A percentile compares a stretch with the other conserved stretches of the same genome.
phyloP scores from a whole-genome alignment of 92 coral and sea anemone species.

The Epizoanthus illoricatus region DNA sequence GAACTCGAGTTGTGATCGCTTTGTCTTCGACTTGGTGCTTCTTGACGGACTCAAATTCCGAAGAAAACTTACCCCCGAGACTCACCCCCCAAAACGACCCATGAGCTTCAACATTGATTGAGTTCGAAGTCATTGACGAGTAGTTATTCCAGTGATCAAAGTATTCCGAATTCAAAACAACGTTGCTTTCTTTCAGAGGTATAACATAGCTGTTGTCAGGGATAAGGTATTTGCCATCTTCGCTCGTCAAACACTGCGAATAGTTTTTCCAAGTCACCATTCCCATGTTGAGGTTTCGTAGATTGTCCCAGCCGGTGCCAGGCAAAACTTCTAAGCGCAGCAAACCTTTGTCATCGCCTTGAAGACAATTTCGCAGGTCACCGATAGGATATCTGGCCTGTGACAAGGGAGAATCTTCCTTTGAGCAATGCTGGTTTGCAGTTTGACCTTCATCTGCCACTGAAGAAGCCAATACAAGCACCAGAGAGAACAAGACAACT shows the following conservation, averaged over 20 bases:
- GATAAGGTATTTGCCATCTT: constrained; percentile 79
- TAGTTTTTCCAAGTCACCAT: constrained; percentile 71
- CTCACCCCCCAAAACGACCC: constrained; percentile 54
- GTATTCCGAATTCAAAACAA: constrained; percentile 57
- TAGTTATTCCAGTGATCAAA: constrained; percentile 85
- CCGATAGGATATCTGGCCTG: constrained; percentile 54
- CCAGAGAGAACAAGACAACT: background rate
- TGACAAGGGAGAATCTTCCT: background rate
- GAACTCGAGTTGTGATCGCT: constrained; percentile 86
- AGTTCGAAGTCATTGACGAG: constrained; percentile 69
- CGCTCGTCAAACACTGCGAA: constrained; percentile 72
- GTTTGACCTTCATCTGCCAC: background rate
- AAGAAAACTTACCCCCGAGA: constrained; percentile 74
- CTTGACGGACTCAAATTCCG: constrained; percentile 72
- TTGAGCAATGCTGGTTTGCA: background rate
- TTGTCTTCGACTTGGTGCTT: constrained; percentile 88
- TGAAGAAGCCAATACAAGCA: background rate
- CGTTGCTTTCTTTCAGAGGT: constrained; percentile 79
- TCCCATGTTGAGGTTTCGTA: constrained; percentile 79
- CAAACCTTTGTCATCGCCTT: constrained; percentile 34
- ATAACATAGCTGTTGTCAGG: constrained; percentile 74
- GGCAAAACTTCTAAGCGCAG: constrained; percentile 85
- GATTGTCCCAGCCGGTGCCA: constrained; percentile 88
- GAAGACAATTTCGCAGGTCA: constrained; percentile 68
- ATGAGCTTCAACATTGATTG: constrained; percentile 65